Evolutionary conservation across 2,113 vertebrate genomes (phyloP).

Genomic region (Malurus alboscapulatus): DNA sequence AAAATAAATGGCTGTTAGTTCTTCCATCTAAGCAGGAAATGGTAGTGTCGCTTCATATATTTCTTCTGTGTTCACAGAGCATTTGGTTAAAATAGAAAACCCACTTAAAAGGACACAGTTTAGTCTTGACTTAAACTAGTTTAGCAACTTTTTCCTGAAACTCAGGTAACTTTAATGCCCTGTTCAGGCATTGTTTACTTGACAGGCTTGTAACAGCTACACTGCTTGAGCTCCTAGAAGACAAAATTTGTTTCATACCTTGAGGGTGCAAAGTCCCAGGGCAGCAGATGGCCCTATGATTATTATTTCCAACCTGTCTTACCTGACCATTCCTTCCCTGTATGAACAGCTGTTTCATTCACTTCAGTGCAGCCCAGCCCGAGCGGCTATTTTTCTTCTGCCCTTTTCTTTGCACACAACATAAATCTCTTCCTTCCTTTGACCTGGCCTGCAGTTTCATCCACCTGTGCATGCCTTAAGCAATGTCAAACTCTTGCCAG

Average conservation of each 20-base stretch:
- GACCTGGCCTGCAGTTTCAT: slow-evolving; percentile 88
- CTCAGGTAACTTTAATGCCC: slow-evolving; percentile 82
- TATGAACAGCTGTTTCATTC: slow-evolving; percentile 95
- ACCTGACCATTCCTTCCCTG: slow-evolving; percentile 92
- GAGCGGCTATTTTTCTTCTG: slow-evolving; percentile 92
- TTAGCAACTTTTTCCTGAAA: slow-evolving; percentile 39
- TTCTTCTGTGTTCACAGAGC: background rate
- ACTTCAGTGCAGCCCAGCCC: slow-evolving; percentile 85
- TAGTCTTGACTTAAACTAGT: slow-evolving; percentile 22
- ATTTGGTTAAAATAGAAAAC: background rate
- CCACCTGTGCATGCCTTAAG: slow-evolving; percentile 95
- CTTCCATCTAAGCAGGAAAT: background rate
- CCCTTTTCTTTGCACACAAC: slow-evolving; percentile 88
- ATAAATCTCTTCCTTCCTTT: slow-evolving; percentile 91
- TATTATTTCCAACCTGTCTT: slow-evolving; percentile 91
- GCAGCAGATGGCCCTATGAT: slow-evolving; percentile 97
- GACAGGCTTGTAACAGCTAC: slow-evolving; percentile 72
- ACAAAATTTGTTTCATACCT: slow-evolving; percentile 85
- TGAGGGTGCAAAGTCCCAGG: slow-evolving; percentile 87
- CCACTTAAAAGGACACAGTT: background rate
- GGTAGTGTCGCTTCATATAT: background rate
- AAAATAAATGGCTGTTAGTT: background rate
- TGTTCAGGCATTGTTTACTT: slow-evolving; percentile 71
- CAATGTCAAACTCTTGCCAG: slow-evolving; percentile 76
- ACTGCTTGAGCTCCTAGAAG: slow-evolving; percentile 85